Base-by-base conservation (phyloP, 2,797 vertebrate genomes). In the Capromys pilorides region DNA sequence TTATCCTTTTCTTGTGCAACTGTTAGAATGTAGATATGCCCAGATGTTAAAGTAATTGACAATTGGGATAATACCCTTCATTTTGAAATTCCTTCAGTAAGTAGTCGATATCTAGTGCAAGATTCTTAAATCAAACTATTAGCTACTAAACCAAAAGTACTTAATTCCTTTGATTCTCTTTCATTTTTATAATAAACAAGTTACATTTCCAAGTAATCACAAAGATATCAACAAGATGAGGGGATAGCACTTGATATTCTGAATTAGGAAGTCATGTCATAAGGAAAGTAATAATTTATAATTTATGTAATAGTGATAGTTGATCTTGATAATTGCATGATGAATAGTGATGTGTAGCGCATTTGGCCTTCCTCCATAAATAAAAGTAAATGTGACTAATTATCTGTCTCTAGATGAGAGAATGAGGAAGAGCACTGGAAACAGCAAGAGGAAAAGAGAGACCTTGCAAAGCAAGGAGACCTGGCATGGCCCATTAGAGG, bases 151-250 rank as follows among this genome's bases (percentile, higher is more conserved):
- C 77, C 5, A 88, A 90, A 94, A 39, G 1, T 3, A 59, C 39
- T 26, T 64, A 49, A 21, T 49, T 90, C 7, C 11, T 80, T 80
- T 86, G 13, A n/a, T 11, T 33, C 14, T 13, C 26, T 67, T 77
- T 62, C 51, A 75, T 59, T 51, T 82, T 94, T 87, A 78, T 57
- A 61, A 92, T 36, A 71, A 87, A 18, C 49, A 81, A 41, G 3
- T 71, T 90, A 88, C 28, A 5, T 49, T 92, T 67, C 26, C 4
- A 22, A 57, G 5, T 62, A 82, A 33, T 57, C 24, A 64, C 13
- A 80, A 7, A 67, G 57, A 85, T 84, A 49, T 67, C 61, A 61
- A 49, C 45, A 73, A 75, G 59, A 28, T 1, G 57, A 86, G 22
- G 10, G 31, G 16, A 57, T 91, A 61, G 24, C 1, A 0, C 22